Conservation (phyloP, 2,888 invertebrate genomes). For the Cylindroiulus punctatus region DNA sequence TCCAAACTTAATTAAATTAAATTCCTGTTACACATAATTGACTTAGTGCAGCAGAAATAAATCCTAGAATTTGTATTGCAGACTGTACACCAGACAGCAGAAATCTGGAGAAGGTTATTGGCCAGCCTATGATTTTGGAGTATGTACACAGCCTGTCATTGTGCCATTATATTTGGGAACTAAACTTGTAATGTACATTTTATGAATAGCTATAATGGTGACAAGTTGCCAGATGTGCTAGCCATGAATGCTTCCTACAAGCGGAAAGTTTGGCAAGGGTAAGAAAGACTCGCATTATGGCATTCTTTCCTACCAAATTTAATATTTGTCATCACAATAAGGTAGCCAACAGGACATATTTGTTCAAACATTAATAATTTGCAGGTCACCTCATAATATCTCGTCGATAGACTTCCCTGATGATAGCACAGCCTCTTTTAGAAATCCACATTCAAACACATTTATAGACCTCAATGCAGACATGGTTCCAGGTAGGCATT, state of each 20-base stretch:
- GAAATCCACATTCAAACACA: constrained; percentile 84
- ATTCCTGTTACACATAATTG: constrained; percentile 55
- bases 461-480: constrained; percentile 89
- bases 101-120: constrained; percentile 35
- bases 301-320: background rate
- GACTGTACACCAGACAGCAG: background rate
- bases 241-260: constrained; percentile 72
- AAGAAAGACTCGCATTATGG: background rate
- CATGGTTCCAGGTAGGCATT: constrained; percentile 72
- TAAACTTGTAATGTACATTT: background rate
- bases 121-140: constrained; percentile 58
- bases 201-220: constrained; percentile 79
- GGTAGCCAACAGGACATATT: no score
- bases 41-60: no score
- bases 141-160: constrained; percentile 45
- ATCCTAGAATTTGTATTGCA: background rate
- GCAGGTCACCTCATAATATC: background rate
- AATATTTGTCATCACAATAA: background rate
- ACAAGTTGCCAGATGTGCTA: constrained; percentile 92
- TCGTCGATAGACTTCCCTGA: background rate
- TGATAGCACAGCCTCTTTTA: constrained; percentile 1
- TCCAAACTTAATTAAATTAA: constrained; percentile 63
- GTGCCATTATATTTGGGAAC: background rate
- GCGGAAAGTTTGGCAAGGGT: constrained; percentile 58
- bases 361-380: background rate